These are phyloP conservation scores for Drosophila anomalipes DNA, from an alignment of 2,888 invertebrate species.

Conservation along the genomic window DNA sequence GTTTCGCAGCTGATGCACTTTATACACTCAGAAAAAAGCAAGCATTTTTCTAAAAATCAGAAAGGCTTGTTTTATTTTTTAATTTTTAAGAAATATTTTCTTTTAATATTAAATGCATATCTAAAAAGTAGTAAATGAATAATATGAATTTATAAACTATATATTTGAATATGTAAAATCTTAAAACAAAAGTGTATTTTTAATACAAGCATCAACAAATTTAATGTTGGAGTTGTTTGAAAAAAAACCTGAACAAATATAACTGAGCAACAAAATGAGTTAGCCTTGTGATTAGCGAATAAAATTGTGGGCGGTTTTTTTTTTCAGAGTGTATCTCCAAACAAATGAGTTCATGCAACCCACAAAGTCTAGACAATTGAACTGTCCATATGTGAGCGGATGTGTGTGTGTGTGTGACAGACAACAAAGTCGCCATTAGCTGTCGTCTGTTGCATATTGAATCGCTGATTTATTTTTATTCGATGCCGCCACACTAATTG, in stretches of 20 bases:
- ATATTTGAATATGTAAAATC: no score
- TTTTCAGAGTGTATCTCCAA: neutral
- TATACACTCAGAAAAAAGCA: neutral
- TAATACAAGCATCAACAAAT: no score
- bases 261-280: neutral
- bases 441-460: constrained; percentile 28
- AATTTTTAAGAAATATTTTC: no score
- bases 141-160: neutral
- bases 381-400: neutral
- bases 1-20: constrained; percentile 18
- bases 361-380: constrained; percentile 54
- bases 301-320: neutral
- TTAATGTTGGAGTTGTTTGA: no score
- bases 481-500: constrained; percentile 22
- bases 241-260: neutral
- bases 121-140: neutral
- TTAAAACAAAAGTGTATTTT: no score
- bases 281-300: no score
- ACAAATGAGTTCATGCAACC: constrained; percentile 53
- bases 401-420: constrained; percentile 10
- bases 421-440: constrained; percentile 28
- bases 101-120: no score
- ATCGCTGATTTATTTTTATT: constrained; percentile 37
- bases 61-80: no score
- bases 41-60: neutral